Conservation (phyloP, 2,113 vertebrate species). For the Rhabdornis inornatus region DNA sequence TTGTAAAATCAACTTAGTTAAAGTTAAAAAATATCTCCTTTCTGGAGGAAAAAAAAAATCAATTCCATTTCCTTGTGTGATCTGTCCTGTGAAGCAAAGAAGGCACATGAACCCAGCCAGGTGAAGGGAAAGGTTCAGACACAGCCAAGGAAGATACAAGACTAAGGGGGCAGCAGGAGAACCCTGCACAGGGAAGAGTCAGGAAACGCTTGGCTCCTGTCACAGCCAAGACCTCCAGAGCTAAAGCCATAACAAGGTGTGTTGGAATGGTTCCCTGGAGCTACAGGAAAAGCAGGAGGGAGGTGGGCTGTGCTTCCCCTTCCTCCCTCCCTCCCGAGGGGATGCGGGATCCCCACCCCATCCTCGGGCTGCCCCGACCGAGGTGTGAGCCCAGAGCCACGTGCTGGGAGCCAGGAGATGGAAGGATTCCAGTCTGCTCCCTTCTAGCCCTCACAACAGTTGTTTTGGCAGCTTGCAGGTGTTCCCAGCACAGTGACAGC, state of each 20-base stretch:
- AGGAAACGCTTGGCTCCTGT: background rate
- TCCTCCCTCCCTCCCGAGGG: background rate
- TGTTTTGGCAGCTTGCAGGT: conserved; percentile 41
- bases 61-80: background rate
- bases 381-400: background rate
- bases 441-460: background rate
- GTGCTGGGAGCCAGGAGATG: background rate
- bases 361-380: background rate
- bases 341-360: background rate
- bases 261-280: background rate
- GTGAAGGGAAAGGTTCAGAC: background rate
- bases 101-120: background rate
- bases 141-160: background rate
- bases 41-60: background rate
- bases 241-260: background rate
- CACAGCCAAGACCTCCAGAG: background rate
- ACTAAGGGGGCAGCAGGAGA: background rate
- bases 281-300: background rate
- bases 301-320: background rate
- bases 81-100: background rate
- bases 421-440: background rate
- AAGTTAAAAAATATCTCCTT: conserved; percentile 6
- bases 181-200: background rate
- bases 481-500: background rate
- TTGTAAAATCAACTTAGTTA: background rate